phyloP scores from a whole-genome alignment of 2,113 vertebrate genomes.

The Nothocercus julius region DNA sequence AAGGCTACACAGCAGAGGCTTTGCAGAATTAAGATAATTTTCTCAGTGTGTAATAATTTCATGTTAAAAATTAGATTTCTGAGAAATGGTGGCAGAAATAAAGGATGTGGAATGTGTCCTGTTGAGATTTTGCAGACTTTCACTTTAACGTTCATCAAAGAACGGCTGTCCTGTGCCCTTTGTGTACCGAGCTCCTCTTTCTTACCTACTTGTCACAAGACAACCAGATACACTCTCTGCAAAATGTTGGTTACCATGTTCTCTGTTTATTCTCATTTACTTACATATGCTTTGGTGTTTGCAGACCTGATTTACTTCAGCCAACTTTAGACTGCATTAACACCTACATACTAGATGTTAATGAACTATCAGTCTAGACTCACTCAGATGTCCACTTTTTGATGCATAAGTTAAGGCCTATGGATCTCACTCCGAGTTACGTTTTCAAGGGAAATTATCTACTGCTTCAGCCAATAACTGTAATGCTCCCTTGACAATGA shows the following conservation, averaged over 20 bases:
- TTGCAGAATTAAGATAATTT: constrained; percentile 30
- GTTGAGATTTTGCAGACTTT: not conserved
- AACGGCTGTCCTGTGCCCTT: not conserved
- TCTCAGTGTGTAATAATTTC: not conserved
- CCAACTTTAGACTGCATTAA: not conserved
- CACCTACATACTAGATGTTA: not conserved
- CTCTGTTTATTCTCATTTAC: not conserved
- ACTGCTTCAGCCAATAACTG: not conserved
- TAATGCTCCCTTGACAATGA: not conserved
- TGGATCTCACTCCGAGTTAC: not conserved
- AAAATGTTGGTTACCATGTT: not conserved
- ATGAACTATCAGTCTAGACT: not conserved
- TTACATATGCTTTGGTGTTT: not conserved
- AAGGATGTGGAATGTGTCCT: not conserved
- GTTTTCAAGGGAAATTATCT: not conserved
- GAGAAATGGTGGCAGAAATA: not conserved
- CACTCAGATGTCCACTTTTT: not conserved
- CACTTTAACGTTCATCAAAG: not conserved
- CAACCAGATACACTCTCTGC: not conserved
- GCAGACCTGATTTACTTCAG: not conserved
- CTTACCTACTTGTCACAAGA: not conserved
- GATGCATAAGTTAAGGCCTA: not conserved
- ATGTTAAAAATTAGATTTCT: constrained; percentile 4
- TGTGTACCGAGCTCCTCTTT: not conserved
- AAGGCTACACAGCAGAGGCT: not conserved